Base-by-base conservation (phyloP, 2,888 invertebrate species). In the Ormia ochracea region DNA sequence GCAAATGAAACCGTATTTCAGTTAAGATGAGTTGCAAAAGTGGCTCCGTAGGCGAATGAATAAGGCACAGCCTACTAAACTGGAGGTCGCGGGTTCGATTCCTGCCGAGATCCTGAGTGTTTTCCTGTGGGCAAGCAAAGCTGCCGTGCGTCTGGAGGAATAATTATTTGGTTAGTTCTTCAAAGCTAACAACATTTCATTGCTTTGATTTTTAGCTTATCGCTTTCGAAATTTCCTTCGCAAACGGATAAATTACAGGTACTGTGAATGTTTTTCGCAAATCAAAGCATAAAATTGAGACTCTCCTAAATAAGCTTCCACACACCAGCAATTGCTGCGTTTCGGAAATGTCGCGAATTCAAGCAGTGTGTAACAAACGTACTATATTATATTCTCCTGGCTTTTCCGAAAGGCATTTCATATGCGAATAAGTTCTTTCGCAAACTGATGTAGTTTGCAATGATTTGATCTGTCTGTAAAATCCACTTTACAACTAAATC, bases 321-420 rank as follows among this genome's bases (percentile, higher is more conserved):
- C 23, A 9, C 19, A 28, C 26, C 43, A 63, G 68, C 61, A 79
- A 80, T 72, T 48, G 75, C 76, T 80, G 72, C 79, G 66, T 75
- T 59, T 80, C 66, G 72, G 75, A 80, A 72, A 80, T 75, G 65
- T 75, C 72, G 72, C 66, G 50, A 61, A 66, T 61, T 66, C 54
- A 48, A 59, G 54, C 58, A 23, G 31, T 36, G 59, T 74, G 63
- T 36, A 63, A 52, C 31, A 38, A 73, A 54, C 43, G 36, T 59
- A 63, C 56, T 48, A 61, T 63, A 66, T 72, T 59, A 38, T 61
- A 52, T 28, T 14, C 6, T n/a, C n/a, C n/a, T n/a, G n/a, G n/a
- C n/a, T n/a, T n/a, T n/a, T n/a, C n/a, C 28, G 3, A 28, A 28
- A 28, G 6, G 6, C 6, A 28, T 28, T 28, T 3, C 28, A 28